These are phyloP conservation scores for Styela plicata DNA, from an alignment of 23 tunicate genomes.

Conservation along the genomic window DNA sequence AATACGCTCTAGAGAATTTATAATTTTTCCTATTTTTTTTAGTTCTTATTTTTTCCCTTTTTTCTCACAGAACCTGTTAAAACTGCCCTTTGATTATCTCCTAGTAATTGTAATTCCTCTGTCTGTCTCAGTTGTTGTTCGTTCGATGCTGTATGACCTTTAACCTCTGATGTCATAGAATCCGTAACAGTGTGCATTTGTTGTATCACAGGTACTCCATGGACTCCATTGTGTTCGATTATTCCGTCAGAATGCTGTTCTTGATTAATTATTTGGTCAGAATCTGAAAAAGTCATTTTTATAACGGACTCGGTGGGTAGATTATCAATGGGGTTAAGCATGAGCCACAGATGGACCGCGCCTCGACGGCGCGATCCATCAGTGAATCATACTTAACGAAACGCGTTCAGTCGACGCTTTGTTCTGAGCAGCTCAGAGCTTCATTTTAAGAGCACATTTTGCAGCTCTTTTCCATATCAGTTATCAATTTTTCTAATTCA, in stretches of 20 bases:
- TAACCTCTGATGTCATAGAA: conserved; percentile 77
- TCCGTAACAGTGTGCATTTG: conserved; percentile 86
- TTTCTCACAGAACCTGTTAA: no score
- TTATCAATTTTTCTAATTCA: no score
- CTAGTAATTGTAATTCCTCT: conserved; percentile 16
- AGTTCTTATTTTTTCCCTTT: no score
- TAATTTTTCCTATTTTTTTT: no score
- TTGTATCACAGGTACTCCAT: conserved; percentile 46
- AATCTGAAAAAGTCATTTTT: background rate
- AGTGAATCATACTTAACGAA: no score
- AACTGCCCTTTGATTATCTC: conserved; percentile 11
- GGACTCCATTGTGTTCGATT: conserved; percentile 30
- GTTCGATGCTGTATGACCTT: background rate
- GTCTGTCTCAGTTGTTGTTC: background rate
- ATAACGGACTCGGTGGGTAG: background rate
- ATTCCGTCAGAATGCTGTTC: conserved; percentile 15
- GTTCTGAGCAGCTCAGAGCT: background rate
- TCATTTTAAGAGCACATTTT: no score
- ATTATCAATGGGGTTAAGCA: background rate
- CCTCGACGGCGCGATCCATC: no score
- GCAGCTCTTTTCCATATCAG: no score
- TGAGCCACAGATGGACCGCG: no score
- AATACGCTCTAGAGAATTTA: no score
- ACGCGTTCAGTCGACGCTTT: background rate
- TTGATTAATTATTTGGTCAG: background rate